Conservation (phyloP, 2,113 vertebrate species). For the Serinus canaria region DNA sequence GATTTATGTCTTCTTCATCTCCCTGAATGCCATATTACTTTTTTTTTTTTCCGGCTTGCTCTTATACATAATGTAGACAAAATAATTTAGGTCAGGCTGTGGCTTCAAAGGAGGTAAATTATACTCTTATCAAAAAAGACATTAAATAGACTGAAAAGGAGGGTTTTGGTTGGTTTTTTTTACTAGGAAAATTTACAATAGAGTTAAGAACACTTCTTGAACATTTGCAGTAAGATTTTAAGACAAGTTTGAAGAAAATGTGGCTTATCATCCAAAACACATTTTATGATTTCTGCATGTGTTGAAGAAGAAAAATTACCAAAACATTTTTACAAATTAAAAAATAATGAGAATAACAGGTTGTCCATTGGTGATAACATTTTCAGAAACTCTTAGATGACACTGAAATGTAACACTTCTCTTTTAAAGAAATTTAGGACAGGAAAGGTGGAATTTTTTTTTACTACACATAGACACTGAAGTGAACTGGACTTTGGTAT, state of each 20-base stretch:
- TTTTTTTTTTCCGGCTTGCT: neutral
- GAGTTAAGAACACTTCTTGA: neutral
- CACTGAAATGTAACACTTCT: neutral
- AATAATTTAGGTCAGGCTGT: slow-evolving; percentile 30
- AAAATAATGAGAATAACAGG: neutral
- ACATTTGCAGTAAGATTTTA: slow-evolving; percentile 16
- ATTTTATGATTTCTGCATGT: neutral
- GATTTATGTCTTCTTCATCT: slow-evolving; percentile 28
- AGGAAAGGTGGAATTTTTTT: neutral
- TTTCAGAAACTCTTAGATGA: neutral
- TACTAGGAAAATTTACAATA: neutral
- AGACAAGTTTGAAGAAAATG: neutral
- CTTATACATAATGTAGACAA: slow-evolving; percentile 3
- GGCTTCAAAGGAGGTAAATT: slow-evolving; percentile 21
- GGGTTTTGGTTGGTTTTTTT: neutral
- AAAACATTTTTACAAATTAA: neutral
- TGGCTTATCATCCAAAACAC: neutral
- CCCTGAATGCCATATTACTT: neutral
- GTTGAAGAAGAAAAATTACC: neutral
- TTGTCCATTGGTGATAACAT: neutral
- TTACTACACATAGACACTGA: neutral
- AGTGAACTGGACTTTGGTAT: neutral
- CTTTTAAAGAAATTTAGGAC: neutral
- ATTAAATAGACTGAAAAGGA: neutral
- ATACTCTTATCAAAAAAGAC: neutral